A percentile compares a stretch with the other conserved stretches of the same genome.
Evolutionary conservation across 2,888 invertebrate species (phyloP).

Genomic region (Gisinianus flammeolus): DNA sequence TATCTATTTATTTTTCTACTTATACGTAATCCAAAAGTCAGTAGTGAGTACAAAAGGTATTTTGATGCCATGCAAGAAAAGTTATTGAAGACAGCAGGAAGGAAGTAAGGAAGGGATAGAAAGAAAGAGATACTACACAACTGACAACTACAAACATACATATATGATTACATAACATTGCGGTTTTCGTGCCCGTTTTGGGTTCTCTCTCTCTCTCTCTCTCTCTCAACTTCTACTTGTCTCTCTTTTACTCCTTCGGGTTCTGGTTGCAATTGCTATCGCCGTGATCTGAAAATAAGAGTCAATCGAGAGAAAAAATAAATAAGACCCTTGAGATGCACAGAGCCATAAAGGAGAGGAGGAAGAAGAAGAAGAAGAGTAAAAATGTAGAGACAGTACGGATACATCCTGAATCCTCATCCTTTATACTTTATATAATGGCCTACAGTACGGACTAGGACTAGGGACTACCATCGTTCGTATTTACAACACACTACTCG

Average conservation of each 20-base stretch:
- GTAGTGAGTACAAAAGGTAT: background rate
- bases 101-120: too few relatives aligned
- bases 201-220: background rate
- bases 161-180: background rate
- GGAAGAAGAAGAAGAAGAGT: background rate
- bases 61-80: background rate
- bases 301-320: conserved; percentile 43
- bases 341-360: conserved; percentile 27
- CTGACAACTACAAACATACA: background rate
- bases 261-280: background rate
- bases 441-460: too few relatives aligned
- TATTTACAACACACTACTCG: too few relatives aligned
- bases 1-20: background rate
- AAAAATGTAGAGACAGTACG: background rate
- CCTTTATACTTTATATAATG: too few relatives aligned
- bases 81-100: background rate
- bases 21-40: background rate
- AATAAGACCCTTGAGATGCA: conserved; percentile 44
- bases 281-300: conserved; percentile 11
- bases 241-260: background rate
- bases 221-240: background rate
- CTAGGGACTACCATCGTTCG: too few relatives aligned
- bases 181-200: background rate
- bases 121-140: too few relatives aligned
- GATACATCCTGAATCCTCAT: background rate